Evolutionary conservation across 2,888 invertebrate genomes (phyloP), one percentile per base, ranked within the genome.

Genomic region (Erebia epiphron): DNA sequence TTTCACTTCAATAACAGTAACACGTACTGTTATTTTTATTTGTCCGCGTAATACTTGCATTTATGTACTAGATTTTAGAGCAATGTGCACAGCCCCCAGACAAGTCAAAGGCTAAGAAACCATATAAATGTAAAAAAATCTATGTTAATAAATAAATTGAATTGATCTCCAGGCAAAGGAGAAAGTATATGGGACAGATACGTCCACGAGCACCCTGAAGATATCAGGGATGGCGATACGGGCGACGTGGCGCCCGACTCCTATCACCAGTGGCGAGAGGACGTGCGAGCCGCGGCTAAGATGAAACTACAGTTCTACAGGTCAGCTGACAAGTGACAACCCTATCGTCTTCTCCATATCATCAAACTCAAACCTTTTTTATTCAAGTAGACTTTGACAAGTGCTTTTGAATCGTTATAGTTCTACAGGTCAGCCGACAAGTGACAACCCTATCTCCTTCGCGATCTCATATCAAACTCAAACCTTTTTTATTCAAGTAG

Each of bases 171-270:
- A 95, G 95, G 92, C 43, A 95, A 95, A 83, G 88, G 91, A 0
- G 89, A 89, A 76, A 95, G 87, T 78, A 88, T 94, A 4, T 94
- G 94, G 94, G 95, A 95, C 78, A 76, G 80, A 14, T 83, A 86
- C 69, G 78, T 80, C 0, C 90, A 89, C 68, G 41, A 67, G 14
- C n/a, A 56, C 0, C 80, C 82, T 0, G 70, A 72, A 0, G 4
- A 52, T 0, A 77, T 83, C 0, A 1, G 2, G 0, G 81, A 82
- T 64, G 77, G 83, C 0, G 87, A 89, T 8, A 95, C 91, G 35
- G 96, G 94, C 0, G 95, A 96, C 74, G 84, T 95, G 0, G 95
- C 96, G 0, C 95, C 95, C 76, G 94, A 96, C 72, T 86, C 87
- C 2, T 87, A 86, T 83, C 89, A 95, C 77, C 92, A 91, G 70